Percentiles rank a stretch among this genome's conserved stretches.
Evolutionary conservation across 2,797 vertebrate genomes (phyloP).

Genomic region (Parauchenoglanis ngamensis): DNA sequence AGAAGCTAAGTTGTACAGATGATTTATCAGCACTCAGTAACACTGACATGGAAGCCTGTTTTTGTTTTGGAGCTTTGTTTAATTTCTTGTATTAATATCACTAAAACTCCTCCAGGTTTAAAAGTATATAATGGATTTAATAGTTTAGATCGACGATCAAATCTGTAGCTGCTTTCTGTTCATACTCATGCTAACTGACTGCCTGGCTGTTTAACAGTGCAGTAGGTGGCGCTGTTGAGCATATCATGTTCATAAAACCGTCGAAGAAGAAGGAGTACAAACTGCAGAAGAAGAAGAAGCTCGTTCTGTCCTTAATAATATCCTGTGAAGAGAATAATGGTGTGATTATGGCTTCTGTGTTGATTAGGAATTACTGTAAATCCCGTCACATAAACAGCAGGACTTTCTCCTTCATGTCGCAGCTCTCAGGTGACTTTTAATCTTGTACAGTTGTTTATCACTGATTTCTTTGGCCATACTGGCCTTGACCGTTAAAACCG

Average conservation of each 20-base stretch:
- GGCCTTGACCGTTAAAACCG: too few relatives aligned
- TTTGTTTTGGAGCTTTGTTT: background rate
- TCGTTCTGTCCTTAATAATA: background rate
- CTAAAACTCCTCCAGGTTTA: background rate
- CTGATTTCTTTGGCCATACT: too few relatives aligned
- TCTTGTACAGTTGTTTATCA: background rate
- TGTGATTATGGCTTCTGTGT: constrained; percentile 35
- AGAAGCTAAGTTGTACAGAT: background rate
- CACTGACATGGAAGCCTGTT: background rate
- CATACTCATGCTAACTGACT: background rate
- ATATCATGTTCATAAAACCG: background rate
- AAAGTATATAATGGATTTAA: background rate
- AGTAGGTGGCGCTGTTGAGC: constrained; percentile 4
- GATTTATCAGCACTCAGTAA: background rate
- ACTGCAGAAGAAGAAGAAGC: background rate
- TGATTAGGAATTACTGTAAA: constrained; percentile 28
- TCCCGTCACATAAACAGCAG: background rate
- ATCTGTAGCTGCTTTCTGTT: background rate
- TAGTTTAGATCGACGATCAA: background rate
- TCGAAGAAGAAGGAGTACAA: background rate
- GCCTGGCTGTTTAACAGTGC: background rate
- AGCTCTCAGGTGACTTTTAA: constrained; percentile 30
- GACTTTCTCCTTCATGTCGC: background rate
- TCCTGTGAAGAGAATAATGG: background rate
- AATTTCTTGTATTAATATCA: too few relatives aligned